Percentiles rank a stretch among this genome's conserved stretches.
Conservation (phyloP, 53 echinoderm and acorn worm species). For the Arbacia lixula region DNA sequence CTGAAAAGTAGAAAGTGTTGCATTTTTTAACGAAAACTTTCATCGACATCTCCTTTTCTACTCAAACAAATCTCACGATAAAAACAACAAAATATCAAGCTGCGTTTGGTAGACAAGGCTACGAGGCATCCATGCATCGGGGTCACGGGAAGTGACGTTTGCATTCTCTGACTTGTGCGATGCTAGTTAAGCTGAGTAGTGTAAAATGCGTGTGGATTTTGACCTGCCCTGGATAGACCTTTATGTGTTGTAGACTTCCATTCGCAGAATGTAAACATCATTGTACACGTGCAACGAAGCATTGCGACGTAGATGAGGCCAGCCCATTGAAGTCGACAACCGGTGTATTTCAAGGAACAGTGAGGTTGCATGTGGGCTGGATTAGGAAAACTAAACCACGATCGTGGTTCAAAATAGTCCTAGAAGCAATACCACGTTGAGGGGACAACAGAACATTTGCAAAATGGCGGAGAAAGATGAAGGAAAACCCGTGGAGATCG, state of each 20-base stretch:
- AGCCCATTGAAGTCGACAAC: not conserved
- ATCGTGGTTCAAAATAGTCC: not conserved
- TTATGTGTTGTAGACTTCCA: not conserved
- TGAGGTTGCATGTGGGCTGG: no score
- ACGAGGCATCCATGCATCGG: no score
- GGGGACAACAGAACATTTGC: conserved; percentile 1
- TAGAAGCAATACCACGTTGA: no score
- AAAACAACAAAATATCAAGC: no score
- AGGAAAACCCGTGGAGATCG: conserved; percentile 69
- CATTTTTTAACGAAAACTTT: no score
- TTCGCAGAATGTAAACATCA: conserved; percentile 18
- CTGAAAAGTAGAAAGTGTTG: no score
- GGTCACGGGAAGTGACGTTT: conserved; percentile 54
- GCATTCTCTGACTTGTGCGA: not conserved
- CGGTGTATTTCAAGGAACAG: not conserved
- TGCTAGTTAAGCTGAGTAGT: not conserved
- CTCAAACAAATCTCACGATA: no score
- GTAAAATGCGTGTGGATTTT: no score
- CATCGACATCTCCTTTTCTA: no score
- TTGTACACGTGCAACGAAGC: conserved; percentile 45
- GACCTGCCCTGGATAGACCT: conserved; percentile 25
- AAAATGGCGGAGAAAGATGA: not conserved
- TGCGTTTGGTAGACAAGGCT: no score
- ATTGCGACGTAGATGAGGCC: not conserved
- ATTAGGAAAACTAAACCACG: no score